Evolutionary conservation across 2,888 invertebrate species (phyloP).

Genomic region (Stenchaetothrips biformis): DNA sequence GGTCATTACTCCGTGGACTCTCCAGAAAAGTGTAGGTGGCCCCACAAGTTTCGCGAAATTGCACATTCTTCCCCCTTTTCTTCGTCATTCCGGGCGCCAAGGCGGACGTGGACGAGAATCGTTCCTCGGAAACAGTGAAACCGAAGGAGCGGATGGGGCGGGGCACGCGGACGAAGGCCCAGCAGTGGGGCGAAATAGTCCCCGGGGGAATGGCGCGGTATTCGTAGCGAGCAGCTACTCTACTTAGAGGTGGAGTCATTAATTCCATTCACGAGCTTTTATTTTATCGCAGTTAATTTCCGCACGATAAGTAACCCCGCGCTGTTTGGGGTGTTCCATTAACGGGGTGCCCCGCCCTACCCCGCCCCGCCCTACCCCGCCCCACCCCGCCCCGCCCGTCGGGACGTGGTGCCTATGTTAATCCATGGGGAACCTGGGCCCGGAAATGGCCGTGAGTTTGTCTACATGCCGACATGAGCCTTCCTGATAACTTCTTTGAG

Average conservation of each 20-base stretch:
- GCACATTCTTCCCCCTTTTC: no score
- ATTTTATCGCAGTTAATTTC: slow-evolving; percentile 25
- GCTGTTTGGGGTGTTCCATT: slow-evolving; percentile 13
- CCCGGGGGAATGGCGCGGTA: no score
- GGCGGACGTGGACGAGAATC: no score
- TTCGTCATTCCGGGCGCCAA: no score
- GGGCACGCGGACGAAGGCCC: neutral
- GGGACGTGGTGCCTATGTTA: neutral
- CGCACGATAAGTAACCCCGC: slow-evolving; percentile 8
- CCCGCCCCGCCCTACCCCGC: neutral
- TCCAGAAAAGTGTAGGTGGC: no score
- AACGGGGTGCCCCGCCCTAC: neutral
- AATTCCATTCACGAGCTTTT: slow-evolving; percentile 12
- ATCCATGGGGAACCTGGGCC: neutral
- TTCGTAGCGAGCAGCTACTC: no score
- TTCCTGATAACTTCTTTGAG: slow-evolving; percentile 10
- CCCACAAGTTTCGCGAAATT: no score
- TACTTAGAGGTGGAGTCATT: neutral
- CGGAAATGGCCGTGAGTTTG: slow-evolving; percentile 1
- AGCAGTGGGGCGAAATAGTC: no score
- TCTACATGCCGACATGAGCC: slow-evolving; percentile 2
- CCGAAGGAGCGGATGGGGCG: neutral
- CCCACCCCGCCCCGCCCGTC: neutral
- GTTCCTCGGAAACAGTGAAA: no score
- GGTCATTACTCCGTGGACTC: no score